Base-by-base conservation (phyloP, 2,113 vertebrate genomes). In the Grammomys dolichurus region DNA sequence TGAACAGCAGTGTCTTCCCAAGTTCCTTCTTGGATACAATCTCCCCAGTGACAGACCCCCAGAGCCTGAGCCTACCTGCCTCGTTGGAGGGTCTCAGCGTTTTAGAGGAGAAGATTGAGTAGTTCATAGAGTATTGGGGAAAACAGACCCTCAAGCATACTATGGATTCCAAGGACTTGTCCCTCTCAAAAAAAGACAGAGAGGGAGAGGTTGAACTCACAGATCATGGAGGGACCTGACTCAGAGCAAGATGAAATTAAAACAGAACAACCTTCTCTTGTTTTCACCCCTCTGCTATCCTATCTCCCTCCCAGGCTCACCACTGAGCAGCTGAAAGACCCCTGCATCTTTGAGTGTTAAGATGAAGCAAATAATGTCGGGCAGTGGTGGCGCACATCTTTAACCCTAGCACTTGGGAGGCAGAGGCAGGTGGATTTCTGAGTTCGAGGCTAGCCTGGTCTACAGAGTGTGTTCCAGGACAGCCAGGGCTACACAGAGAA, bases 21-120 rank as follows among this genome's bases (percentile, higher is more conserved):
- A 31, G 28, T 19, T 20, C 0, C 0, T n/a, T 36, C 54, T 48
- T 22, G 6, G 17, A 0, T 1, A 1, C 13, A 9, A 2, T 56
- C 82, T 76, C 26, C 81, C 5, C 3, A 0, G 19, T 4, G 48
- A 4, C 33, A 0, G 19, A 81, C 9, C 11, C 3, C 10, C n/a
- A 3, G 67, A 73, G 11, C 43, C 36, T 10, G n/a, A 65, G 11
- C 54, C 90, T 9, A 17, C 22, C 51, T 20, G 69, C 80, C 8
- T 33, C 0, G 1, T 84, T 4, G 0, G 28, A 81, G n/a, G 17
- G 60, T 65, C 48, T 43, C 16, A 16, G 36, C 1, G 1, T 8
- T 46, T 84, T 36, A 22, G 70, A 78, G 28, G 75, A 73, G 28
- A 82, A 46, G 4, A 3, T 7, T 5, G 10, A 2, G 22, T 56